Conservation (phyloP, 2,113 vertebrate genomes). For the Vidua chalybeata region DNA sequence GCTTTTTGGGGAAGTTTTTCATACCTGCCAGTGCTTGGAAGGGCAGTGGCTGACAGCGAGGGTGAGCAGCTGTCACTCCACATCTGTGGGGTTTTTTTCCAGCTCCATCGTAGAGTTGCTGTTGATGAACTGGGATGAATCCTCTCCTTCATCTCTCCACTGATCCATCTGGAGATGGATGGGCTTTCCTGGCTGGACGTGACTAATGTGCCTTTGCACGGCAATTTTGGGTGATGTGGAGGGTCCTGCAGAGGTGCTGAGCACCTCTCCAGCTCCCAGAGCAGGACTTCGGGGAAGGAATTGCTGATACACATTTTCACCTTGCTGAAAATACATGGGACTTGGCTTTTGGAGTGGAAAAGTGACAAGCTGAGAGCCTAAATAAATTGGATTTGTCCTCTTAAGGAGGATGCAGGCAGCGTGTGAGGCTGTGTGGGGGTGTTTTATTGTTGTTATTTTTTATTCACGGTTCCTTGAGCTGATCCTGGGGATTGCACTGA, state of each 20-base stretch:
- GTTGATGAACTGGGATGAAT: neutral
- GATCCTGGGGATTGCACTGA: slow-evolving; percentile 58
- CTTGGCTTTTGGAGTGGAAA: neutral
- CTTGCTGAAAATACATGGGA: neutral
- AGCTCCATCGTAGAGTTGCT: neutral
- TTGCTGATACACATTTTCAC: neutral
- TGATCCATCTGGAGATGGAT: neutral
- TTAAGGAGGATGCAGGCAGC: neutral
- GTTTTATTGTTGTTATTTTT: slow-evolving; percentile 4
- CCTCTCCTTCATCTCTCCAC: neutral
- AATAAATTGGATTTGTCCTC: slow-evolving; percentile 4
- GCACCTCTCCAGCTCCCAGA: neutral
- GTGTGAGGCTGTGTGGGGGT: neutral
- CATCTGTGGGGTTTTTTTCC: neutral
- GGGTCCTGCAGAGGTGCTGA: neutral
- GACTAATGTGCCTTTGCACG: neutral
- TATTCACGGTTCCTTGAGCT: slow-evolving; percentile 16
- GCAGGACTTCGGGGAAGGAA: neutral
- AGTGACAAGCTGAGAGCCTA: neutral
- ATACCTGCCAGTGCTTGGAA: neutral
- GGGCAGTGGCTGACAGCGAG: neutral
- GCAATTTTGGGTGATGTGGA: neutral
- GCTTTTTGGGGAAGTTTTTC: neutral
- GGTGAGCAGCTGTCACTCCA: neutral
- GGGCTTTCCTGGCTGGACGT: neutral